Conservation (phyloP, 2,113 vertebrate species). For the Oreotrochilus melanogaster region DNA sequence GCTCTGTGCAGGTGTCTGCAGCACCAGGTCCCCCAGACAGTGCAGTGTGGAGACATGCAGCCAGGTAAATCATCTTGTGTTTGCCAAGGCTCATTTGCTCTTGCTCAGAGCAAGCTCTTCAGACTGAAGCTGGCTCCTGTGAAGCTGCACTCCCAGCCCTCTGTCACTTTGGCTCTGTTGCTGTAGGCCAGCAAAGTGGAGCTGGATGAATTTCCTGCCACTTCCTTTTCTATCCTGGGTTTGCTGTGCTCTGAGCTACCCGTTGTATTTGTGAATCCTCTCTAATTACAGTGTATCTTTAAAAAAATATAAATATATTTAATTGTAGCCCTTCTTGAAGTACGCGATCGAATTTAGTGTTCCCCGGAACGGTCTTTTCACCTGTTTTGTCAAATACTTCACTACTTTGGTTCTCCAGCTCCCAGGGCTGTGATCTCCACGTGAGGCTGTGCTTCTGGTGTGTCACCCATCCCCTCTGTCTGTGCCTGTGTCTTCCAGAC, state of each 20-base stretch:
- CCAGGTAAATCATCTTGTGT: not conserved
- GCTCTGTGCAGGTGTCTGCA: not conserved
- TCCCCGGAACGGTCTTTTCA: not conserved
- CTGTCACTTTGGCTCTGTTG: not conserved
- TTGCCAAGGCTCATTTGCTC: not conserved
- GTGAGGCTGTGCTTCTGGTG: not conserved
- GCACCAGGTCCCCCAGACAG: not conserved
- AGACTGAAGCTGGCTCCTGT: not conserved
- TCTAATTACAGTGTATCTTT: not conserved
- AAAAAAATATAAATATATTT: not conserved
- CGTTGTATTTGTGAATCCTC: not conserved
- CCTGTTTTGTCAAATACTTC: not conserved
- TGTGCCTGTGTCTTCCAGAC: conserved; percentile 74
- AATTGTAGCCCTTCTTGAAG: not conserved
- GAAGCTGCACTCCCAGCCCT: not conserved
- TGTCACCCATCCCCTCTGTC: not conserved
- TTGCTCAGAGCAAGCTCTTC: not conserved
- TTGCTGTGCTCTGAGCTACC: not conserved
- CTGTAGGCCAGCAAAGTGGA: not conserved
- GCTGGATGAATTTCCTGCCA: not conserved
- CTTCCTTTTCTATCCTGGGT: not conserved
- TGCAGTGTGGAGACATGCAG: not conserved
- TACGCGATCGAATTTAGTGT: fast-evolving
- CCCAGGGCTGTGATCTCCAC: not conserved
- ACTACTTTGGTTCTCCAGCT: not conserved